phyloP scores from a whole-genome alignment of 2,888 invertebrate species.

The Mimas tiliae region DNA sequence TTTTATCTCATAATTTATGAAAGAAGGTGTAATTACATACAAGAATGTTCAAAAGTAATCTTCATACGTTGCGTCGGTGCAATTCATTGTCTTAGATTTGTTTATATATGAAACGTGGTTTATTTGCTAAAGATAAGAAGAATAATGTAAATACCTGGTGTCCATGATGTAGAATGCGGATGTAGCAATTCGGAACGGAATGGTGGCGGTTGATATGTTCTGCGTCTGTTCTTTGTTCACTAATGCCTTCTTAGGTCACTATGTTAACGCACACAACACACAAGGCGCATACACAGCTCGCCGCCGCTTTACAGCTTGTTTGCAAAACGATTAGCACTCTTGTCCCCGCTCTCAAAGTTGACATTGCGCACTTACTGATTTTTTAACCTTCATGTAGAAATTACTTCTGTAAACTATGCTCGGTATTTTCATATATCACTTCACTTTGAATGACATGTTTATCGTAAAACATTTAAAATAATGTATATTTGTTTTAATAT shows the following conservation, averaged over 20 bases:
- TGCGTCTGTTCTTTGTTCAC: conserved; percentile 59
- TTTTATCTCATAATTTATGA: neutral
- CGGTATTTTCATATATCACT: conserved; percentile 55
- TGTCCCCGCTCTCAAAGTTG: conserved; percentile 74
- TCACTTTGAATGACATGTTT: conserved; percentile 51
- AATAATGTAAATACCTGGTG: conserved; percentile 51
- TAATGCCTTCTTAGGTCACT: conserved; percentile 61
- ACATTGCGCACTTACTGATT: conserved; percentile 79
- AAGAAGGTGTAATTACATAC: neutral
- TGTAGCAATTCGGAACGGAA: conserved; percentile 46
- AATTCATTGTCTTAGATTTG: conserved; percentile 1
- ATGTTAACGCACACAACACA: conserved; percentile 70
- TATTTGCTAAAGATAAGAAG: conserved; percentile 38
- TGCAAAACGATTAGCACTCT: conserved; percentile 77
- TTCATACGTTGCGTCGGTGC: neutral
- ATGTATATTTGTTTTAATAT: conserved; percentile 38
- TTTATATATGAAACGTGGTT: conserved; percentile 8
- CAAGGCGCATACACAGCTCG: conserved; percentile 59
- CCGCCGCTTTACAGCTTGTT: conserved; percentile 70
- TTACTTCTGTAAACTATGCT: conserved; percentile 62
- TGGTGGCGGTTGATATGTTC: conserved; percentile 51
- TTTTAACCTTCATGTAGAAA: conserved; percentile 73
- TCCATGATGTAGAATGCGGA: conserved; percentile 64
- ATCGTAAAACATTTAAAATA: conserved; percentile 45
- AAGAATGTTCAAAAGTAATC: neutral